phyloP scores from a whole-genome alignment of 92 coral and sea anemone species.

The Scolanthus callimorphus region DNA sequence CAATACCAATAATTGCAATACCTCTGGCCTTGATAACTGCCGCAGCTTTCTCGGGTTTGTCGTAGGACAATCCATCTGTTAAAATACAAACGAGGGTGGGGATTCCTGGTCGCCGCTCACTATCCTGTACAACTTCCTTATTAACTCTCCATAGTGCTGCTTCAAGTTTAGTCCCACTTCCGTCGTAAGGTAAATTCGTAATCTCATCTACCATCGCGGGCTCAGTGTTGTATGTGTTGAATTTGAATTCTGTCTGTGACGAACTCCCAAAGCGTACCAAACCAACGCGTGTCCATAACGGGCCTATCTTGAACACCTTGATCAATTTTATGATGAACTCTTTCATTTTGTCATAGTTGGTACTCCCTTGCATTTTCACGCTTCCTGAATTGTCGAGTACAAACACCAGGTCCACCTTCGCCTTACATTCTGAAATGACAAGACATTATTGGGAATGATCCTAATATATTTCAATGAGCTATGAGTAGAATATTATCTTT shows the following conservation, averaged over 20 bases:
- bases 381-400: slow-evolving; percentile 81
- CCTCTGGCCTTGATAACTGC: slow-evolving; percentile 74
- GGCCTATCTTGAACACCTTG: slow-evolving; percentile 44
- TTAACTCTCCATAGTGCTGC: slow-evolving; percentile 49
- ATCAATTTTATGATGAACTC: slow-evolving; percentile 46
- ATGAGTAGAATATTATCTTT: too few relatives aligned
- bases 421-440: slow-evolving; percentile 51
- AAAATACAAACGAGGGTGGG: slow-evolving; percentile 58
- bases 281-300: slow-evolving; percentile 46
- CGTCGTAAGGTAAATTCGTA: slow-evolving; percentile 9
- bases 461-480: too few relatives aligned
- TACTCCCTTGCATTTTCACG: slow-evolving; percentile 39
- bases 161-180: slow-evolving; percentile 65
- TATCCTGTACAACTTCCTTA: slow-evolving; percentile 41
- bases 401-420: slow-evolving; percentile 71
- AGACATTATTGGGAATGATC: too few relatives aligned
- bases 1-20: slow-evolving; percentile 50
- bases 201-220: neutral
- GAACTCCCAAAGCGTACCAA: slow-evolving; percentile 9
- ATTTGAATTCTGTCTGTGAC: slow-evolving; percentile 1
- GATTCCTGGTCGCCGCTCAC: slow-evolving; percentile 47
- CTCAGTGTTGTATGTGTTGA: neutral
- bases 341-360: slow-evolving; percentile 44
- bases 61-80: slow-evolving; percentile 66
- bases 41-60: slow-evolving; percentile 53